phyloP scores from a whole-genome alignment of 1,140 invertebrate species.

The Helicorthomorpha holstii region DNA sequence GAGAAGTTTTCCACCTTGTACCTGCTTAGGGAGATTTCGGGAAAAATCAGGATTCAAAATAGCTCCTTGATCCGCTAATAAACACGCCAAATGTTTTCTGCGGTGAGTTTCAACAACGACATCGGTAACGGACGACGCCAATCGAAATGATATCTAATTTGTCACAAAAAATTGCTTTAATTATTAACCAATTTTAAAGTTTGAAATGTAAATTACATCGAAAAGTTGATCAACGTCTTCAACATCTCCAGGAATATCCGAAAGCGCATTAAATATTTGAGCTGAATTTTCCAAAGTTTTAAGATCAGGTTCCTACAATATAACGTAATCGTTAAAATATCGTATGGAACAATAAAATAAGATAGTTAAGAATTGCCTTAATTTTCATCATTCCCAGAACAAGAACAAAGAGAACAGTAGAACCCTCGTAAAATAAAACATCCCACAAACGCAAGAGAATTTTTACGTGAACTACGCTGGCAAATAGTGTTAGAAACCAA shows the following conservation, averaged over 20 bases:
- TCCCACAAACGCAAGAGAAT: conserved; percentile 93
- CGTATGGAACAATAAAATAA: conserved; percentile 4
- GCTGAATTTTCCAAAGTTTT: conserved; percentile 75
- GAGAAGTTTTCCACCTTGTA: not conserved
- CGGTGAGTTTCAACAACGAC: conserved; percentile 77
- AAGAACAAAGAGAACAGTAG: conserved; percentile 88
- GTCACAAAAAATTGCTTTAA: no score
- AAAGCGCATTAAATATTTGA: conserved; percentile 91
- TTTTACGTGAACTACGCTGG: conserved; percentile 94
- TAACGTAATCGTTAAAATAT: conserved; percentile 14
- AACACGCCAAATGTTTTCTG: conserved; percentile 75
- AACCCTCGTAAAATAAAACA: conserved; percentile 82
- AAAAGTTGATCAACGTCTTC: conserved; percentile 70
- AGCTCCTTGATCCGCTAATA: conserved; percentile 91
- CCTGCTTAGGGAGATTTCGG: conserved; percentile 76
- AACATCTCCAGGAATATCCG: conserved; percentile 82
- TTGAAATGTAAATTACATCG: conserved; percentile 29
- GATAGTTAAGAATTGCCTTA: conserved; percentile 32
- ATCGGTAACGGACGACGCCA: conserved; percentile 48
- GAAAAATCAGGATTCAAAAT: conserved; percentile 75
- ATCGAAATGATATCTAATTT: conserved; percentile 20
- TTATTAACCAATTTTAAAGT: not conserved
- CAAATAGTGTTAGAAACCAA: conserved; percentile 97
- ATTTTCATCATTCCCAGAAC: conserved; percentile 88
- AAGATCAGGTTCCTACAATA: conserved; percentile 30